These are phyloP conservation scores for Caenorhabditis remanei DNA, from an alignment of 1,140 invertebrate genomes.

Conservation along the genomic window DNA sequence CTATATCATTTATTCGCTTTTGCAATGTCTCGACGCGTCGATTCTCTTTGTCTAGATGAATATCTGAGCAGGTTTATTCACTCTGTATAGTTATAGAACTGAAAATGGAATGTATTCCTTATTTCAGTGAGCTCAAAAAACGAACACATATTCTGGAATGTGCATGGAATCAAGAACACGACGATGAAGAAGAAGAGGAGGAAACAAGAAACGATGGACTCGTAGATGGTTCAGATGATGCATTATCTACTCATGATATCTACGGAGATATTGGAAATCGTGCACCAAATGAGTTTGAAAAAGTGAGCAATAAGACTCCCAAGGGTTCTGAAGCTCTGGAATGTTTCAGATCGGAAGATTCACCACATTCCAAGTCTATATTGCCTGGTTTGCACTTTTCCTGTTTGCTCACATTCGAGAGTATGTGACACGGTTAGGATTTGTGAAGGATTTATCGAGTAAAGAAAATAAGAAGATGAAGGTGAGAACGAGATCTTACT, in stretches of 20 bases:
- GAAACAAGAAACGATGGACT: background rate
- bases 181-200: slow-evolving; percentile 42
- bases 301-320: slow-evolving; percentile 49
- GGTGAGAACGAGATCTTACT: slow-evolving; percentile 17
- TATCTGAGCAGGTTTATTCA: slow-evolving; percentile 22
- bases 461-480: slow-evolving; percentile 69
- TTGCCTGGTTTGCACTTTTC: slow-evolving; percentile 73
- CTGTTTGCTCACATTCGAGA: slow-evolving; percentile 74
- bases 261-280: slow-evolving; percentile 43
- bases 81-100: background rate
- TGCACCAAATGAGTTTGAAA: slow-evolving; percentile 66
- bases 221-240: background rate
- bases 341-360: slow-evolving; percentile 47
- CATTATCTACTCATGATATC: slow-evolving; percentile 1
- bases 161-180: slow-evolving; percentile 42
- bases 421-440: slow-evolving; percentile 72
- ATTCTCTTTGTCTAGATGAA: slow-evolving; percentile 44
- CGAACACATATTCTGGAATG: slow-evolving; percentile 47
- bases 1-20: slow-evolving; percentile 1
- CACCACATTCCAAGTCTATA: slow-evolving; percentile 73
- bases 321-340: background rate
- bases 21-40: slow-evolving; percentile 35
- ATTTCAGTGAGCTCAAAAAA: slow-evolving; percentile 34
- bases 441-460: slow-evolving; percentile 74
- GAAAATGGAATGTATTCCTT: background rate